phyloP scores from a whole-genome alignment of 2,888 invertebrate genomes.

The Anoncus sp. region DNA sequence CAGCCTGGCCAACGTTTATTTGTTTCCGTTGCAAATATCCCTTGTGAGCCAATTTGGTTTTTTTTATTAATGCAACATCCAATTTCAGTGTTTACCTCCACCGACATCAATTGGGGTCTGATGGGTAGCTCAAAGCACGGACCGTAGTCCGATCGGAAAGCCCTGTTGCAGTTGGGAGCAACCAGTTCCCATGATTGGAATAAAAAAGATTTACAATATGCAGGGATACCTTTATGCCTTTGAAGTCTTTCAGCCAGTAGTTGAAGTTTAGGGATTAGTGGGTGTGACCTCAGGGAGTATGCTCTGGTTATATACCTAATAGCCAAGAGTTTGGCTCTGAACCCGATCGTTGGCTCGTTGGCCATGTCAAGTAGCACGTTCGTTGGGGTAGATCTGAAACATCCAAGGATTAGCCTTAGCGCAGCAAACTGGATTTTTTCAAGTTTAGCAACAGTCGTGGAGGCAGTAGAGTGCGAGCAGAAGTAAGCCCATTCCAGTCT shows the following conservation, averaged over 20 bases:
- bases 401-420: not conserved
- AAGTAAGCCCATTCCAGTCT: constrained; percentile 29
- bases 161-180: not conserved
- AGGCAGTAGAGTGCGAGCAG: not conserved
- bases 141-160: not conserved
- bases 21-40: not conserved
- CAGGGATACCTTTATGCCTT: not conserved
- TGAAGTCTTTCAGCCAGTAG: not conserved
- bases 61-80: not conserved
- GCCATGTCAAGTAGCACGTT: not conserved
- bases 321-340: not conserved
- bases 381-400: constrained; percentile 1
- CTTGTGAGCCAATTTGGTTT: too few relatives aligned
- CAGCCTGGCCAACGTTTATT: not conserved
- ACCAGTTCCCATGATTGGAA: not conserved
- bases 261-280: not conserved
- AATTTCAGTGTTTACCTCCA: not conserved
- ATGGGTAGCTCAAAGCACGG: not conserved
- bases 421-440: not conserved
- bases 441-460: not conserved
- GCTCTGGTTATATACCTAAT: not conserved
- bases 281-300: not conserved
- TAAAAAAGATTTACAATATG: not conserved
- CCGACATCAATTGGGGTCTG: not conserved
- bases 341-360: not conserved